Conservation (phyloP, 1,140 invertebrate genomes). For the Halotydeus destructor region DNA sequence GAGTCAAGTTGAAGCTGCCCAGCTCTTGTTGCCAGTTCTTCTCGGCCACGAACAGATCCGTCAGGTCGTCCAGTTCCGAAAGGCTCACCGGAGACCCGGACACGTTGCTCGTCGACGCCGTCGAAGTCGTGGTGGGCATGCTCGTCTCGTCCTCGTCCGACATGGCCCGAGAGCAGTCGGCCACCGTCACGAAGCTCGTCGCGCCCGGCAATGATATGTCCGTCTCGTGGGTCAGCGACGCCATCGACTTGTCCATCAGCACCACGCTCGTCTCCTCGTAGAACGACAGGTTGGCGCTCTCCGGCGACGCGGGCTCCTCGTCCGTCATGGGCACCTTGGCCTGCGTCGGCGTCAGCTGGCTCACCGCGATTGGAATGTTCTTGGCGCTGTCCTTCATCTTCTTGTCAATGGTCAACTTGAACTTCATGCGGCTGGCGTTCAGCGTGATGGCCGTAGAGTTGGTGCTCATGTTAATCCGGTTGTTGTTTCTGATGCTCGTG, state of each 20-base stretch:
- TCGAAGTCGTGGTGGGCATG: neutral
- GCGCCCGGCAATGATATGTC: neutral
- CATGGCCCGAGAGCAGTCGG: neutral
- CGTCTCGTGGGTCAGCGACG: too few species aligned
- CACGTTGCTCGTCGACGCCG: neutral
- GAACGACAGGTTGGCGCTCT: conserved; percentile 40
- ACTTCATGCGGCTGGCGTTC: conserved; percentile 29
- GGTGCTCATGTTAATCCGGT: neutral
- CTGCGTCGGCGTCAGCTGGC: conserved; percentile 34
- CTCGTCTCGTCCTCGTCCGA: neutral
- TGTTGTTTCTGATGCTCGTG: neutral
- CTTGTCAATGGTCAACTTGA: conserved; percentile 35
- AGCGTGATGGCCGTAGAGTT: neutral
- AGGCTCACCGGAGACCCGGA: too few species aligned
- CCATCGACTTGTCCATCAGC: too few species aligned
- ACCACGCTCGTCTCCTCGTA: conserved; percentile 37
- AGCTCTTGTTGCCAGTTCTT: conserved; percentile 25
- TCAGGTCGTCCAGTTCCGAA: conserved; percentile 53
- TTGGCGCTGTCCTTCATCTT: conserved; percentile 32
- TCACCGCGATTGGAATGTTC: conserved; percentile 15
- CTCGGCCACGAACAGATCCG: conserved; percentile 32
- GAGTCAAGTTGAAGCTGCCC: conserved; percentile 34
- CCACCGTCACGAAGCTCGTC: neutral
- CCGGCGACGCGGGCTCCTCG: conserved; percentile 44
- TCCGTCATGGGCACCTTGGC: conserved; percentile 47